phyloP scores from a whole-genome alignment of 2,888 invertebrate genomes.

The Seira musarum region DNA sequence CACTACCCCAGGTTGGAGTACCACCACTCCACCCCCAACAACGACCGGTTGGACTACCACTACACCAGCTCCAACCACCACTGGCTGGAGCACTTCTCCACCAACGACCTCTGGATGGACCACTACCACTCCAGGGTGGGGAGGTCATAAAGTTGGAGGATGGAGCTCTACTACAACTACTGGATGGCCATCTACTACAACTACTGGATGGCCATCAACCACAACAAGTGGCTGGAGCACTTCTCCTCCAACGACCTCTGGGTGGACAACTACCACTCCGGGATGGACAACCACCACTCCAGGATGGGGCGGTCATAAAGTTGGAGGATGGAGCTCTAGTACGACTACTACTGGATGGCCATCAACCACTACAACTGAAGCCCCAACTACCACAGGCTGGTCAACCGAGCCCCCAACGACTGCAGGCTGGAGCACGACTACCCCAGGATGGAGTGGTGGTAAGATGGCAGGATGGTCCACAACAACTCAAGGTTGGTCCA shows the following conservation, averaged over 20 bases:
- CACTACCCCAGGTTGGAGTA: too few species aligned
- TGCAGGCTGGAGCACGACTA: not conserved
- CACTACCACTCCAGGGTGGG: not conserved
- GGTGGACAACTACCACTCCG: not conserved
- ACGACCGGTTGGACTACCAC: too few species aligned
- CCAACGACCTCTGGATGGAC: not conserved
- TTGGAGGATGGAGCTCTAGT: conserved; percentile 6
- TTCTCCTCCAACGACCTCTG: not conserved
- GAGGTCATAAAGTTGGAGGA: not conserved
- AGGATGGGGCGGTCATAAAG: not conserved
- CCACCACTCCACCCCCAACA: too few species aligned
- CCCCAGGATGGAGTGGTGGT: too few species aligned
- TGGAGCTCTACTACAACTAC: not conserved
- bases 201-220: not conserved
- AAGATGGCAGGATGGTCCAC: too few species aligned
- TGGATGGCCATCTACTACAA: not conserved
- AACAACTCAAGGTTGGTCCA: not conserved
- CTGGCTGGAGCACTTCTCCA: too few species aligned
- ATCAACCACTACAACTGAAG: not conserved
- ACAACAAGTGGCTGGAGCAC: not conserved
- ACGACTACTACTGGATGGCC: not conserved
- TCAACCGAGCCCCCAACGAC: not conserved
- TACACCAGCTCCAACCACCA: too few species aligned
- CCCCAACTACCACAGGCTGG: not conserved
- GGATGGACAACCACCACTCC: not conserved